Evolutionary conservation across 2,113 vertebrate species (phyloP), one percentile per base, ranked within the genome.

Genomic region (Tenebrosternarchus preto): DNA sequence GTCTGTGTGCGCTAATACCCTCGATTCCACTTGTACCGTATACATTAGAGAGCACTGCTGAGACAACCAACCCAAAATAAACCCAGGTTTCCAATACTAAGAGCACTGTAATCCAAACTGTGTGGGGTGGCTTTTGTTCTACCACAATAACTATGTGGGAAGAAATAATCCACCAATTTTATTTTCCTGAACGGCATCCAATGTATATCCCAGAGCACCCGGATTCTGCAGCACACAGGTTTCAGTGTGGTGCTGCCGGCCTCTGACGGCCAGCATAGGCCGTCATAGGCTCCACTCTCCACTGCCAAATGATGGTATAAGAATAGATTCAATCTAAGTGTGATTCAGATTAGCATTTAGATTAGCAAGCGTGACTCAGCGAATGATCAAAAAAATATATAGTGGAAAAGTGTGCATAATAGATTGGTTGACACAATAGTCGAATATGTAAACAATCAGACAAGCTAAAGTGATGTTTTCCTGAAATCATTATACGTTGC

Each of bases 181-280:
- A 82, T 91, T 92, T 93, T 90, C 91, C 89, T 90, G 88, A 93
- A 88, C 73, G 7, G 61, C 31, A 70, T 92, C 91, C 92, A 93
- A 92, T 88, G 88, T 89, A 90, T 83, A 92, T 86, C 85, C 84
- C 36, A 56, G 82, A 88, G 84, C 83, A 85, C 82, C 81, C 64
- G n/a, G 29, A 76, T 56, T 67, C 16, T n/a, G 50, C 43, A 79
- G 25, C 66, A 82, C 78, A 86, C 87, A 83, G 84, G 74, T 89
- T 91, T 91, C 82, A 75, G 77, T 70, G 82, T 82, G 74, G 87
- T 89, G 89, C 86, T 85, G 75, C 81, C 83, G 85, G 88, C 85
- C 87, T 72, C 80, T 86, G 83, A 84, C 81, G 85, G 31, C 39
- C 36, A 87, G 87, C 85, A 85, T 82, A 85, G 80, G 86, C 89